A percentile compares a stretch with the other conserved stretches of the same genome.
These are phyloP conservation scores for Triplophysa tibetana DNA, from an alignment of 2,113 vertebrate genomes.

Conservation along the genomic window DNA sequence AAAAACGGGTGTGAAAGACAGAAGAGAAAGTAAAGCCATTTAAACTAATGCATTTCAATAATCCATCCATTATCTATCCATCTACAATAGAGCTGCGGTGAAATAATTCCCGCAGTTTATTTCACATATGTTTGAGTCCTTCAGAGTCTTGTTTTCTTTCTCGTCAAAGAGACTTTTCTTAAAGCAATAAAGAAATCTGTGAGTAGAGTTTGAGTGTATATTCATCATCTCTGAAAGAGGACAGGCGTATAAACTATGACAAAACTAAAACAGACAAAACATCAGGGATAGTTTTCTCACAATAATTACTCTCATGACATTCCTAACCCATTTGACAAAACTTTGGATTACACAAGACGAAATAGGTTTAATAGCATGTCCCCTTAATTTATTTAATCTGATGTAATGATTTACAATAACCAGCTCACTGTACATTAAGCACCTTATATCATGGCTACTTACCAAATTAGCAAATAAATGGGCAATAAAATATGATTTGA, in stretches of 20 bases:
- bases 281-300: no score
- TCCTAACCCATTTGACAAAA: no score
- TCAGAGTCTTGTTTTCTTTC: neutral
- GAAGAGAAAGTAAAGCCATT: conserved; percentile 10
- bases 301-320: no score
- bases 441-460: neutral
- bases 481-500: neutral
- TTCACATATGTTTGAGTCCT: neutral
- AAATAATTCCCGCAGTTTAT: conserved; percentile 13
- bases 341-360: no score
- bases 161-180: neutral
- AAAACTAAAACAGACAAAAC: neutral
- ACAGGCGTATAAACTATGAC: neutral
- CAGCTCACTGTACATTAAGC: neutral
- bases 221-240: neutral
- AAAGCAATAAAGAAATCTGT: neutral
- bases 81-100: conserved; percentile 2
- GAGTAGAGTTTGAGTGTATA: neutral
- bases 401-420: no score
- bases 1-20: neutral
- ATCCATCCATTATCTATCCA: conserved; percentile 27
- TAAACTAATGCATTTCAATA: conserved; percentile 38
- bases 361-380: no score
- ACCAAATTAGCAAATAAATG: neutral
- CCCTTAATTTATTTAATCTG: no score